A percentile compares a stretch with the other conserved stretches of the same genome.
Conservation (phyloP, 2,113 vertebrate species). For the Sinocyclocheilus rhinocerous region DNA sequence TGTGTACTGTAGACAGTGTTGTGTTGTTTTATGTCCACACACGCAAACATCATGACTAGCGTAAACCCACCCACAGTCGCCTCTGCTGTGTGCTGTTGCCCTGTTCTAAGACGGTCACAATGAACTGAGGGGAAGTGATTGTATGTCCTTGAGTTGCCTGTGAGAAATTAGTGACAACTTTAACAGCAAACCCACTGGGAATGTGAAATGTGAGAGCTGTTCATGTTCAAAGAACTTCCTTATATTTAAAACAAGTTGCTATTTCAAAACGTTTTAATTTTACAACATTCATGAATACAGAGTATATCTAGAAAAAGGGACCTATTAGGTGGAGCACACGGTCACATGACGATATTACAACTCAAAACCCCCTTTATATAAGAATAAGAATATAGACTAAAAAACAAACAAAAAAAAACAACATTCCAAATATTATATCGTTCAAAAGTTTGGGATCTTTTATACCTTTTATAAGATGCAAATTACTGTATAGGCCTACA, state of each 20-base stretch:
- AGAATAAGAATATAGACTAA: no score
- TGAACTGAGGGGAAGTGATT: constrained; percentile 5
- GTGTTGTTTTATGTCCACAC: background rate
- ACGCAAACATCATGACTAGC: background rate
- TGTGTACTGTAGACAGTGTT: background rate
- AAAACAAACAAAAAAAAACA: no score
- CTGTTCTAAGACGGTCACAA: constrained; percentile 11
- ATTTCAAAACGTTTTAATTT: background rate
- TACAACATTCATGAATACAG: no score
- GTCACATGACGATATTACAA: no score
- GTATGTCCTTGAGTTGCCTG: constrained; percentile 18
- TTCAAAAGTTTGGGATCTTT: no score
- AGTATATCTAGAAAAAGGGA: no score
- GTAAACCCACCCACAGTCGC: background rate
- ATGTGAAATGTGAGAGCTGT: background rate
- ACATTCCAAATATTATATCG: no score
- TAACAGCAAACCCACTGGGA: background rate
- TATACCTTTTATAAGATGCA: no score
- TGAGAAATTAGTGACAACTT: constrained; percentile 20
- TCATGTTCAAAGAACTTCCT: background rate
- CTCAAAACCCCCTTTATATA: no score
- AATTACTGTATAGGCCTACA: background rate
- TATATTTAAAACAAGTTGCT: background rate
- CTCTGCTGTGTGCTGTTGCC: background rate
- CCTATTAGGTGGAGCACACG: no score